phyloP scores from a whole-genome alignment of 2,888 invertebrate genomes.

The Eristalis tenax region DNA sequence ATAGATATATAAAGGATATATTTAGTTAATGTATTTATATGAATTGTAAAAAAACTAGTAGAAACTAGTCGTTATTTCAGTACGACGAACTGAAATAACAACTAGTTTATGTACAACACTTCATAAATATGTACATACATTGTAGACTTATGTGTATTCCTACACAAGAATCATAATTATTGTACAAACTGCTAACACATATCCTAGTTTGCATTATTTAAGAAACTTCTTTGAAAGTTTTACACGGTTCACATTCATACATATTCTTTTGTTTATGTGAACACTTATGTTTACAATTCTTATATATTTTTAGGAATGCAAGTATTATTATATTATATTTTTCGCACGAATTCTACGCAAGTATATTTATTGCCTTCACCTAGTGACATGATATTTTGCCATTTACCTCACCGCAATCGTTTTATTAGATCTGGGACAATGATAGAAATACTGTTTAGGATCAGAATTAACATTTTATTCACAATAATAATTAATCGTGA shows the following conservation, averaged over 20 bases:
- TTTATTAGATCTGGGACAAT: neutral
- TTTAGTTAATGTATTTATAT: too few relatives aligned
- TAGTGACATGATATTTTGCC: conserved; percentile 12
- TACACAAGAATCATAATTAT: neutral
- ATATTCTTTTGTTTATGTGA: too few relatives aligned
- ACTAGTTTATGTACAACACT: too few relatives aligned
- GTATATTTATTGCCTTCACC: neutral
- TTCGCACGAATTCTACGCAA: neutral
- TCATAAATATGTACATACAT: too few relatives aligned
- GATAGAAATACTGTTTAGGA: neutral
- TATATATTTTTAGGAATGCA: neutral
- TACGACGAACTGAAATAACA: too few relatives aligned
- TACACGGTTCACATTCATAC: neutral
- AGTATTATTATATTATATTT: neutral
- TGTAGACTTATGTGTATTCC: neutral
- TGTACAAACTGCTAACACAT: neutral
- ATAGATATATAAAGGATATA: too few relatives aligned
- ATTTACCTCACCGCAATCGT: conserved; percentile 1
- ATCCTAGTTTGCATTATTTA: neutral
- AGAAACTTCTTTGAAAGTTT: neutral
- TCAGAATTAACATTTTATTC: neutral
- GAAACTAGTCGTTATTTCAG: too few relatives aligned
- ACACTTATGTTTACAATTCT: neutral
- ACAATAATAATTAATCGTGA: neutral
- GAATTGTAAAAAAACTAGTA: too few relatives aligned